These are phyloP conservation scores for Lepidurus packardi DNA, from an alignment of 1,140 invertebrate genomes.

Conservation along the genomic window DNA sequence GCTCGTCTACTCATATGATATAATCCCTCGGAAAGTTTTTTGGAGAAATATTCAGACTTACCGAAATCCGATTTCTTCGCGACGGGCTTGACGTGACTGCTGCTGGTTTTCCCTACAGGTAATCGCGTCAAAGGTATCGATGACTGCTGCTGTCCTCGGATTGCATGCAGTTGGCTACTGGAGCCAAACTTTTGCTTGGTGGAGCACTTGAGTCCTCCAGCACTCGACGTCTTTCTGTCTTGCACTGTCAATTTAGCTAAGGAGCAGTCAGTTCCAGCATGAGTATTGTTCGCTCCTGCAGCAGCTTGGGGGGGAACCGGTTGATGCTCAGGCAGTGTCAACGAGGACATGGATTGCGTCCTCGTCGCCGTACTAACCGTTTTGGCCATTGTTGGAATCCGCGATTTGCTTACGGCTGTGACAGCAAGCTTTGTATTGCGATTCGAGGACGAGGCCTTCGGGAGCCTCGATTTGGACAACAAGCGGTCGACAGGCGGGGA, in stretches of 20 bases:
- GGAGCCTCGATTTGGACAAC: no score
- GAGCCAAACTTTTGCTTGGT: neutral
- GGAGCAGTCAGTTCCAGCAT: neutral
- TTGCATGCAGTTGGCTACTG: conserved; percentile 12
- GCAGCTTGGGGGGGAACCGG: neutral
- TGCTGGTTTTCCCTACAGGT: neutral
- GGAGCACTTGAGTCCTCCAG: neutral
- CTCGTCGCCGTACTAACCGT: neutral
- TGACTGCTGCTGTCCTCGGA: conserved; percentile 1
- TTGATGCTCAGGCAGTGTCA: neutral
- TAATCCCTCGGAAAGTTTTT: no score
- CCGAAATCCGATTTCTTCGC: neutral
- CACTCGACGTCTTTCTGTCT: neutral
- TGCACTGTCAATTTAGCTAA: neutral
- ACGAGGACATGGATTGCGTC: neutral
- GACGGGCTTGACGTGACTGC: neutral
- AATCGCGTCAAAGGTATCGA: neutral
- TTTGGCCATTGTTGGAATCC: conserved; percentile 7
- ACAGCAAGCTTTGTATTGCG: neutral
- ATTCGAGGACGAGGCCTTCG: neutral
- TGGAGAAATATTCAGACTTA: neutral
- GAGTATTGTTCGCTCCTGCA: neutral
- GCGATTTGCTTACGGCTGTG: neutral
- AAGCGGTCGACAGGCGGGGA: no score
- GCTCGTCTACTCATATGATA: no score